A percentile compares a stretch with the other conserved stretches of the same genome.
Conservation (phyloP, 1,140 invertebrate genomes). For the Dinothrombium tinctorium region DNA sequence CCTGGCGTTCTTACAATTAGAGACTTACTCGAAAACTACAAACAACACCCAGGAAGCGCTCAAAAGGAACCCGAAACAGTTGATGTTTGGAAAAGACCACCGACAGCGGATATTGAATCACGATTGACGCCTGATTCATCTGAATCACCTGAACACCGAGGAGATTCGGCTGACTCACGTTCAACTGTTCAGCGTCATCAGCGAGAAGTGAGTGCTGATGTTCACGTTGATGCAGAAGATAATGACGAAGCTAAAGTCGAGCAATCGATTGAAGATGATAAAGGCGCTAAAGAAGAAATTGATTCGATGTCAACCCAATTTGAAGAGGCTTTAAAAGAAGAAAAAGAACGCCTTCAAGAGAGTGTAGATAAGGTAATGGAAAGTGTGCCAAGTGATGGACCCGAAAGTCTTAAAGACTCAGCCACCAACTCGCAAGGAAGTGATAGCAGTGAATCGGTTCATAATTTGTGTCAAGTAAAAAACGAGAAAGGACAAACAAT, state of each 20-base stretch:
- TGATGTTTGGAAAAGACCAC: constrained; percentile 16
- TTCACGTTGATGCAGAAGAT: constrained; percentile 6
- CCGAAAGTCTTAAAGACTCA: not conserved
- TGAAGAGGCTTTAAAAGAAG: constrained; percentile 4
- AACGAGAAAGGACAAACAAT: constrained; percentile 67
- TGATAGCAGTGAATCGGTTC: constrained; percentile 3
- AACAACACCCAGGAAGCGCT: not conserved
- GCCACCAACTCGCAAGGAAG: not conserved
- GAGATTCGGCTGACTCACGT: not conserved
- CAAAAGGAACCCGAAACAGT: constrained; percentile 5
- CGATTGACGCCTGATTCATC: constrained; percentile 7
- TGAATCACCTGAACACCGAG: not conserved
- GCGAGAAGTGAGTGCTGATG: constrained; percentile 5
- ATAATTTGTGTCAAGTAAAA: constrained; percentile 21
- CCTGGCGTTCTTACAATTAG: constrained; percentile 18
- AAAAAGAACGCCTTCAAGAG: constrained; percentile 9
- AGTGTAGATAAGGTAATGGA: constrained; percentile 7
- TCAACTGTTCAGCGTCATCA: not conserved
- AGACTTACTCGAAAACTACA: constrained; percentile 14
- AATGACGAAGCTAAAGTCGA: not conserved
- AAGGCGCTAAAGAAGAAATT: constrained; percentile 6
- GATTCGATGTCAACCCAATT: constrained; percentile 11
- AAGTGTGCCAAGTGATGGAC: not conserved
- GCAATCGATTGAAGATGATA: not conserved
- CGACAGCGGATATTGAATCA: constrained; percentile 15